phyloP scores from a whole-genome alignment of 2,113 vertebrate genomes.

The Scolopax mira region DNA sequence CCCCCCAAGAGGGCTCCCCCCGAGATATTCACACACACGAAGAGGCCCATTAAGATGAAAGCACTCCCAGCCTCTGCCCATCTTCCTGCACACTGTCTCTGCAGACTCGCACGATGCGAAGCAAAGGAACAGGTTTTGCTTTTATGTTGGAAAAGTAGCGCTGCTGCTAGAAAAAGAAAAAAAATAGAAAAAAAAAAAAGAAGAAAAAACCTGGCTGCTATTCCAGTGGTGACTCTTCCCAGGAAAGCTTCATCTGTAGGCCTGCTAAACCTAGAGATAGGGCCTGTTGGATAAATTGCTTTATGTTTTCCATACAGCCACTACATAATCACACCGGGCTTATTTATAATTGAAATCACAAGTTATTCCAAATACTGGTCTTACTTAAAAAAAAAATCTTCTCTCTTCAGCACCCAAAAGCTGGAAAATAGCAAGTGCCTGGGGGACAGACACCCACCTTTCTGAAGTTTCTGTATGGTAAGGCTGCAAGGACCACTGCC shows the following conservation, averaged over 20 bases:
- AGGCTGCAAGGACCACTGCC: background rate
- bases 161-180: background rate
- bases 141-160: background rate
- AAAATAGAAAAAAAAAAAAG: background rate
- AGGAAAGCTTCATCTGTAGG: background rate
- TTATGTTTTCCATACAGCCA: background rate
- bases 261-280: background rate
- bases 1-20: background rate
- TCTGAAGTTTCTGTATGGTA: background rate
- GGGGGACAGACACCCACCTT: background rate
- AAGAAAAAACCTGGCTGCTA: background rate
- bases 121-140: background rate
- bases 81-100: background rate
- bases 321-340: background rate
- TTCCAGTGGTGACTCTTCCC: background rate
- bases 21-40: background rate
- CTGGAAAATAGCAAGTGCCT: background rate
- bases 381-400: background rate
- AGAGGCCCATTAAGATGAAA: background rate
- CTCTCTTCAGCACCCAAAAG: background rate
- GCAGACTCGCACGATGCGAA: background rate
- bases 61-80: background rate
- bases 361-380: background rate
- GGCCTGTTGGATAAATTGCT: background rate
- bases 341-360: background rate